Conservation (phyloP, 2,797 vertebrate species). For the Pristis pectinata region DNA sequence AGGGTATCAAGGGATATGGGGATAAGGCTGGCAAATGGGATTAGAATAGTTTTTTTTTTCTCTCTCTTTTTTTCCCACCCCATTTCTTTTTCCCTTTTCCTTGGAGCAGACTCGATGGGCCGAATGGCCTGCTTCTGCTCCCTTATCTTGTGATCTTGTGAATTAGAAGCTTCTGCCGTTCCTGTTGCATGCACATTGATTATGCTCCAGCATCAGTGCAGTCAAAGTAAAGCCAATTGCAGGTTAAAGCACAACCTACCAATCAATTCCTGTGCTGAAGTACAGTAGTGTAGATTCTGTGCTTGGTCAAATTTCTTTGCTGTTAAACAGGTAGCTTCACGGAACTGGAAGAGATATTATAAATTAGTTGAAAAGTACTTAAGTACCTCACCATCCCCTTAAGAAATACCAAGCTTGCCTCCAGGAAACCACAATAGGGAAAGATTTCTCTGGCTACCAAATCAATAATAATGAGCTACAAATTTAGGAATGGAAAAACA, state of each 20-base stretch:
- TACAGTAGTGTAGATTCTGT: background rate
- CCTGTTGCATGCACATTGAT: background rate
- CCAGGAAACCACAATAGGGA: background rate
- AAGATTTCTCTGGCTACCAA: background rate
- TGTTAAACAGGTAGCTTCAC: background rate
- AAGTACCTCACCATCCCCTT: background rate
- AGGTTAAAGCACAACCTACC: constrained; percentile 2
- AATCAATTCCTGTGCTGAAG: background rate
- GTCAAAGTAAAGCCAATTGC: background rate
- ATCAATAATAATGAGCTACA: background rate
- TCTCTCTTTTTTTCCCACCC: too few species aligned
- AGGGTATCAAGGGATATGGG: too few species aligned
- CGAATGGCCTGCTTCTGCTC: too few species aligned
- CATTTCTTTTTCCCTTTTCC: too few species aligned
- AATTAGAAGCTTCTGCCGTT: too few species aligned
- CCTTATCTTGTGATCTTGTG: too few species aligned
- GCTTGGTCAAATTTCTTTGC: background rate
- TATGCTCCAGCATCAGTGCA: background rate
- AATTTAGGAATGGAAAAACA: background rate
- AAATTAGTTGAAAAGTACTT: background rate
- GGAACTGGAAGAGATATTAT: background rate
- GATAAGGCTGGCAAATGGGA: too few species aligned
- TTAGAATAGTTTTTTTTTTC: too few species aligned
- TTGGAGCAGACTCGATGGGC: too few species aligned
- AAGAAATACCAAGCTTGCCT: background rate